Percentiles rank a stretch among this genome's conserved stretches.
phyloP scores from a whole-genome alignment of 1,140 invertebrate genomes.

The Cydia splendana region DNA sequence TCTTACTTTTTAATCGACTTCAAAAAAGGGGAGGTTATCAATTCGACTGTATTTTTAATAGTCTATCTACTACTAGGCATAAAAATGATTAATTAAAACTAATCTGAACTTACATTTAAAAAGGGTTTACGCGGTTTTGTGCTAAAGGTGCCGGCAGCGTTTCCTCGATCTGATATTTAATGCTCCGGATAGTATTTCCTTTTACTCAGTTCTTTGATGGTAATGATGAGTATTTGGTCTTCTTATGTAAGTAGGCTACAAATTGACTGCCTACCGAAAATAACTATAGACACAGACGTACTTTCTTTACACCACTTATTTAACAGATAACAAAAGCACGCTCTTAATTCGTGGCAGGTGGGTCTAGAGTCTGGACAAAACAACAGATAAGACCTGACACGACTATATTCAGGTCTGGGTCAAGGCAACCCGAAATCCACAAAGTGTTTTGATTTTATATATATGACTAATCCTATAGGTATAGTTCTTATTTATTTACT shows the following conservation, averaged over 20 bases:
- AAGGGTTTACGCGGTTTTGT: too few species aligned
- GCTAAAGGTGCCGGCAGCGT: too few species aligned
- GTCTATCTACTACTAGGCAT: too few species aligned
- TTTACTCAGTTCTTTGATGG: too few species aligned
- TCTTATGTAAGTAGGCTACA: neutral
- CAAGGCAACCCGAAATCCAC: constrained; percentile 12
- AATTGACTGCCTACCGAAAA: neutral
- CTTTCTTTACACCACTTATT: neutral
- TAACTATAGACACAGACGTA: neutral
- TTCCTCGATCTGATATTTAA: too few species aligned
- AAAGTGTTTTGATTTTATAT: neutral
- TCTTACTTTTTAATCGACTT: too few species aligned
- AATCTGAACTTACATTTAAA: too few species aligned
- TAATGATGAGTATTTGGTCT: neutral
- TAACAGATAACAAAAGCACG: constrained; percentile 3
- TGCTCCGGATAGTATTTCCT: too few species aligned
- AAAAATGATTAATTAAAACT: too few species aligned
- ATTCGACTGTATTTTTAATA: too few species aligned
- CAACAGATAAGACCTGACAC: constrained; percentile 21
- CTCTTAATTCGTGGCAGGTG: constrained; percentile 15
- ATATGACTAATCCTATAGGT: neutral
- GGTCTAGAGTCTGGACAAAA: constrained; percentile 1
- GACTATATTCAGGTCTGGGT: neutral
- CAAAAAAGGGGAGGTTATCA: too few species aligned
- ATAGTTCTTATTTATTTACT: too few species aligned